Evolutionary conservation across 2,797 vertebrate genomes (phyloP).

Genomic region (Antennarius maculatus): DNA sequence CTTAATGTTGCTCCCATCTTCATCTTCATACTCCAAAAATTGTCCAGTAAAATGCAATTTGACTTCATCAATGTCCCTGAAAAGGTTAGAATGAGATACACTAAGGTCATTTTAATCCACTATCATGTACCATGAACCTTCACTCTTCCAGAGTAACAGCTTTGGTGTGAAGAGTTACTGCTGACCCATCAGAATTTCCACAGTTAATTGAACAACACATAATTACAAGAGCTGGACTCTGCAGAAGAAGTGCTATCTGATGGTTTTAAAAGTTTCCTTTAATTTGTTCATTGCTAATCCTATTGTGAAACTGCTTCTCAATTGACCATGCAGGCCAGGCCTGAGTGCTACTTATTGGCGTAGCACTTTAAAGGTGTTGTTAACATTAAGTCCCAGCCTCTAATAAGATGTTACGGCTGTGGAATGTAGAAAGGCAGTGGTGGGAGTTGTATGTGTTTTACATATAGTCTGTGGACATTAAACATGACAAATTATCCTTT

Average conservation of each 20-base stretch:
- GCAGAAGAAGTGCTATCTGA: constrained; percentile 11
- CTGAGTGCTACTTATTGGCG: too few species aligned
- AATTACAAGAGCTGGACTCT: constrained; percentile 2
- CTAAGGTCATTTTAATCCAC: background rate
- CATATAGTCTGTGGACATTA: too few species aligned
- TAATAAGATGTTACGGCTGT: too few species aligned
- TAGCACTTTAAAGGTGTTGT: too few species aligned
- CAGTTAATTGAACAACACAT: constrained; percentile 18
- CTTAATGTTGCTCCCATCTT: too few species aligned
- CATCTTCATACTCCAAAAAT: too few species aligned
- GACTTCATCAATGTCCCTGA: constrained; percentile 1
- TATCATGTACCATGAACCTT: background rate
- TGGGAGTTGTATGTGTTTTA: too few species aligned
- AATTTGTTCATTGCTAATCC: background rate
- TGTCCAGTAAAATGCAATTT: background rate
- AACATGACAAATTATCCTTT: too few species aligned
- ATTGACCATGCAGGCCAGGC: too few species aligned
- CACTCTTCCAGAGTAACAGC: constrained; percentile 14
- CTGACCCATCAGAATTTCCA: constrained; percentile 2
- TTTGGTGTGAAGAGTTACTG: constrained; percentile 9
- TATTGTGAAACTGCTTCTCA: too few species aligned
- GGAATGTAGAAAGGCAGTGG: too few species aligned
- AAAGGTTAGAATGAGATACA: background rate
- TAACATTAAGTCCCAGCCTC: too few species aligned
- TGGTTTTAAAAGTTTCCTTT: constrained; percentile 26